A percentile compares a stretch with the other conserved stretches of the same genome.
These are phyloP conservation scores for Drosophila emarginata DNA, from an alignment of 2,888 invertebrate genomes.

Conservation along the genomic window DNA sequence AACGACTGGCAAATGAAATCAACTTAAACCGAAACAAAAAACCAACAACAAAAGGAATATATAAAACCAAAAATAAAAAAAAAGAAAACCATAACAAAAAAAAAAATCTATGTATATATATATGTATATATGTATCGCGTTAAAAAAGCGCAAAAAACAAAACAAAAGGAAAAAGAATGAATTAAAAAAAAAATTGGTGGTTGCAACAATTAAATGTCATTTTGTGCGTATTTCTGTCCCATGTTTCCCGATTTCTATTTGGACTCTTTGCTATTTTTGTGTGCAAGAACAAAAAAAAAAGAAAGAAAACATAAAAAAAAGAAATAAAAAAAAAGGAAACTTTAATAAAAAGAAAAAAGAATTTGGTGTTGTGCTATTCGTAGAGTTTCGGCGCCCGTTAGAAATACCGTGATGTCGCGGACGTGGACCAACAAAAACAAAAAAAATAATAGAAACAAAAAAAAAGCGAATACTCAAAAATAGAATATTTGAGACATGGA, in stretches of 20 bases:
- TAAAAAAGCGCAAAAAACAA: slow-evolving; percentile 32
- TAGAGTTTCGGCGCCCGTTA: slow-evolving; percentile 20
- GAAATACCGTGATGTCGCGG: slow-evolving; percentile 30
- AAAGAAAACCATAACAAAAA: slow-evolving; percentile 9
- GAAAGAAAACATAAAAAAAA: slow-evolving; percentile 14
- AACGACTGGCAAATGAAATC: slow-evolving; percentile 34
- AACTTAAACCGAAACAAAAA: slow-evolving; percentile 23
- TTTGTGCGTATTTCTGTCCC: slow-evolving; percentile 43
- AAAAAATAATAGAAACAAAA: slow-evolving; percentile 29
- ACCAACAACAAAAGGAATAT: slow-evolving; percentile 34
- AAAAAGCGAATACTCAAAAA: slow-evolving; percentile 60
- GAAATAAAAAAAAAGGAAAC: slow-evolving; percentile 8
- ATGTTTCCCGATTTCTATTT: slow-evolving; percentile 20
- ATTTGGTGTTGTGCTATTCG: slow-evolving; percentile 28
- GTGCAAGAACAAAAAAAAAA: slow-evolving; percentile 29
- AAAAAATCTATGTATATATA: too few relatives aligned
- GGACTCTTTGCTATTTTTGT: slow-evolving; percentile 48
- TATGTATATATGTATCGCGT: too few relatives aligned
- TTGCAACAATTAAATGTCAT: slow-evolving; percentile 65
- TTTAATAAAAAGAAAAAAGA: slow-evolving; percentile 14
- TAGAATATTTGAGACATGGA: slow-evolving; percentile 73
- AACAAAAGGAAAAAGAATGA: slow-evolving; percentile 13
- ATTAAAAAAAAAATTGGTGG: slow-evolving; percentile 17
- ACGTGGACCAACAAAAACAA: slow-evolving; percentile 31
- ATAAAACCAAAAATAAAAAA: slow-evolving; percentile 16